Evolutionary conservation across 64 coral and sea anemone genomes (phyloP), one percentile per base, ranked within the genome.

Genomic region (Cladopsammia gracilis): DNA sequence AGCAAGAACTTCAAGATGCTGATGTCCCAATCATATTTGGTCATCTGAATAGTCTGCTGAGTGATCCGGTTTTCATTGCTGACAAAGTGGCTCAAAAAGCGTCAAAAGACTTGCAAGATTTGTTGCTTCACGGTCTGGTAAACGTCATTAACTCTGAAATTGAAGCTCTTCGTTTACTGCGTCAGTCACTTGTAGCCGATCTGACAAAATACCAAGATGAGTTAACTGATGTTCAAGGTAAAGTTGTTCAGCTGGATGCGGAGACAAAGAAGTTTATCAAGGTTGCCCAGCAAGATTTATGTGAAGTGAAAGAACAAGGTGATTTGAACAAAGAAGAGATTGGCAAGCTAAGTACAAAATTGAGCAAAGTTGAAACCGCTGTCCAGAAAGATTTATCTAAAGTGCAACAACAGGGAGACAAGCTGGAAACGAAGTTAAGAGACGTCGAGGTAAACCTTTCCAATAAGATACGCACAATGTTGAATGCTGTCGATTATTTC

Each of bases 11-110:
- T 42, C 45, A 64, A 15, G 75, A 90, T 62, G 45, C 48, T 12
- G 76, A 71, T 64, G 75, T 64, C 13, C 68, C 73, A 69, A 68
- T 50, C 18, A 79, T 74, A 64, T 65, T 56, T 22, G 77, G 34
- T 45, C 58, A 82, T 19, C 48, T 90, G 10, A 42, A 64, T 64
- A 44, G 11, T 65, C 77, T 90, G 3, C 76, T 90, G 45, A 79
- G n/a, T 70, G 89, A 90, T n/a, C 76, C 62, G n/a, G 76, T 90
- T 15, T 90, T 90, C 19, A 42, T 19, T 1, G 47, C 49, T 44
- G 64, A 90, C 58, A 82, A 20, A 46, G 49, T 10, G 10, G 76
- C 77, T 4, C 89, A 82, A 22, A 7, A 72, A 0, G 73, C 62
- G 8, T 50, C 22, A 10, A 44, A 16, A 16, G 26, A 82, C 49